Base-by-base conservation (phyloP, 2,888 invertebrate species). In the Noctua janthina region DNA sequence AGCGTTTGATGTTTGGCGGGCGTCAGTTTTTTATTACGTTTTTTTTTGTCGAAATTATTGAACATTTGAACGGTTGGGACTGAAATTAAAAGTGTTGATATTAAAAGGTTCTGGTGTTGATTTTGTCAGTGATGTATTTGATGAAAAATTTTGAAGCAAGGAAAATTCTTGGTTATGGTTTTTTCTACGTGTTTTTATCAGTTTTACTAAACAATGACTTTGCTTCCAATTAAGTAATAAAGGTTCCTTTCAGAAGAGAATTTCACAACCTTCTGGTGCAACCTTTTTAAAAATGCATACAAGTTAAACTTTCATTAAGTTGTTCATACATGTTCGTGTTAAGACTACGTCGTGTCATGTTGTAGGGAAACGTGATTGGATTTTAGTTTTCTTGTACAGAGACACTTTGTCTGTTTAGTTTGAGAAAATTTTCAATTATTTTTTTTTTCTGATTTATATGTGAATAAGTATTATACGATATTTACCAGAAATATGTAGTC, bases 1-100 rank as follows among this genome's bases (percentile, higher is more conserved):
- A 94, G 82, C 93, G 93, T 96, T 96, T 96, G 96, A 95, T 94
- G 94, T 95, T 94, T 92, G 93, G 87, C 90, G 78, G 90, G 89
- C 85, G 85, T 83, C 89, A 88, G 83, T 69, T 88, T 78, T 76
- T 84, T 90, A 84, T 86, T 80, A 80, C 69, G 46, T 78, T 85
- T 84, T 67, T 68, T 86, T 68, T 86, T 79, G 62, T 71, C 51
- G 72, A 76, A 84, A 84, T 79, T 83, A 76, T 83, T 88, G 76
- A 79, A 64, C 83, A 66, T 85, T 84, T 72, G 76, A 80, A 82
- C 88, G 89, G 89, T 89, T 83, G 46, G 7, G 10, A 46, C 82
- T 81, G 8, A 59, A 54, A 70, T 75, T 83, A 76, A 86, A 82
- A 77, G 84, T 66, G 79, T 74, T 75, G 72, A 70, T 84, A 84